Percentiles rank a stretch among this genome's conserved stretches.
Evolutionary conservation across 2,113 vertebrate species (phyloP).

Genomic region (Forbesichthys papilliferus): DNA sequence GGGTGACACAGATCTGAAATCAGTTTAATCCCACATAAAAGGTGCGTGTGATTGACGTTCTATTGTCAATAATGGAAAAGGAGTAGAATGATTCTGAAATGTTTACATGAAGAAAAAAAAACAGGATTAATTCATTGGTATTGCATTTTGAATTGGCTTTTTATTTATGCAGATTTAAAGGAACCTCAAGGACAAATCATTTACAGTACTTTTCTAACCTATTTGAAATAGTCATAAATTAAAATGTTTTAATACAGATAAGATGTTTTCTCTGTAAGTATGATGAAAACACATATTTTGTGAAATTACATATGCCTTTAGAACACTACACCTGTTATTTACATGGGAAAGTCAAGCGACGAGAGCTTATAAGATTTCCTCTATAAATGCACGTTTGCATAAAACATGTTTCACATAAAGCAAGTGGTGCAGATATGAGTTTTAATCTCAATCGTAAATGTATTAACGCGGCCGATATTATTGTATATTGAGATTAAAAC

Average conservation of each 20-base stretch:
- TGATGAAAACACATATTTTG: constrained; percentile 2
- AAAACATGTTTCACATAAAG: constrained; percentile 4
- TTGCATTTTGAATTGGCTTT: constrained; percentile 57
- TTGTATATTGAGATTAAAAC: background rate
- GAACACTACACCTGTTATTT: constrained; percentile 47
- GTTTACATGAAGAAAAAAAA: constrained; percentile 49
- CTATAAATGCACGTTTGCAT: constrained; percentile 41
- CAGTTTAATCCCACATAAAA: background rate
- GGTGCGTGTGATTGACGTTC: background rate
- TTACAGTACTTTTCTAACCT: constrained; percentile 18
- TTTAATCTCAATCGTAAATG: background rate
- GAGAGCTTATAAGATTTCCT: constrained; percentile 13
- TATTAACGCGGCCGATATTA: background rate
- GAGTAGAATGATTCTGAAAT: background rate
- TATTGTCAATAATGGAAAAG: constrained; percentile 16
- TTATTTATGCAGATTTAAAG: constrained; percentile 35
- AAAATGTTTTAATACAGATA: constrained; percentile 9
- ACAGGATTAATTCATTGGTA: constrained; percentile 61
- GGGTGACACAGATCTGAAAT: background rate
- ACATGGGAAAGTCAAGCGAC: constrained; percentile 44
- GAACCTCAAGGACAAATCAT: background rate
- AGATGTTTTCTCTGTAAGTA: constrained; percentile 17
- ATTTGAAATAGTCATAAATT: no score
- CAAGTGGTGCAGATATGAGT: background rate
- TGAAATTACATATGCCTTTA: background rate